Conservation (phyloP, 1,140 invertebrate genomes). For the Batillaria attramentaria region DNA sequence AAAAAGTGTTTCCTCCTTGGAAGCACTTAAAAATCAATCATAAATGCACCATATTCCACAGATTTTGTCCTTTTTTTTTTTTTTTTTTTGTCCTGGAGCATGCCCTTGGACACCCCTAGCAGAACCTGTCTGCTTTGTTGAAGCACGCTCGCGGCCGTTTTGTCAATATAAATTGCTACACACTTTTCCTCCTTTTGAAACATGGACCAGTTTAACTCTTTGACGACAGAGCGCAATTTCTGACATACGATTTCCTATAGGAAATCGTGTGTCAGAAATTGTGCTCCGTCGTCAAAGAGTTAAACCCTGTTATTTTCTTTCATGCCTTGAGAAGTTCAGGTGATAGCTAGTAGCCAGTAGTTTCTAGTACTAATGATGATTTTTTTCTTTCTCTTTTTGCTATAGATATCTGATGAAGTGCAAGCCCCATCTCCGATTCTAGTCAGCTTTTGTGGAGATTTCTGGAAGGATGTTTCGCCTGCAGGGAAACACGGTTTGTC, state of each 20-base stretch:
- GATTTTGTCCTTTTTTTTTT: too few relatives aligned
- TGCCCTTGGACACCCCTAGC: too few relatives aligned
- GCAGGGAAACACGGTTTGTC: background rate
- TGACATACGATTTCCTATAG: background rate
- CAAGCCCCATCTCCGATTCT: slow-evolving; percentile 92
- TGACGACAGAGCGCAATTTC: too few relatives aligned
- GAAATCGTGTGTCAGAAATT: background rate
- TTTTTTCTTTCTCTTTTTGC: slow-evolving; percentile 69
- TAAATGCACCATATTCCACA: too few relatives aligned
- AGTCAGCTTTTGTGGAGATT: background rate
- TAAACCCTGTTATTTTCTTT: background rate
- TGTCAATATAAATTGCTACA: too few relatives aligned
- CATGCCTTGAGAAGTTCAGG: background rate
- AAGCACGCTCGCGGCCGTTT: too few relatives aligned
- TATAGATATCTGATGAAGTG: slow-evolving; percentile 91
- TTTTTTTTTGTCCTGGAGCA: too few relatives aligned
- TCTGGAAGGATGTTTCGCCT: background rate
- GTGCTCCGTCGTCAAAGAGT: background rate
- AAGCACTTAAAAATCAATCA: too few relatives aligned
- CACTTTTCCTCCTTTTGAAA: too few relatives aligned
- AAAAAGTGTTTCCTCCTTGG: too few relatives aligned
- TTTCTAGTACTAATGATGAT: background rate
- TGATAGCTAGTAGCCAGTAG: background rate
- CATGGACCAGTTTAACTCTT: too few relatives aligned
- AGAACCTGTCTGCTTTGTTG: too few relatives aligned